Base-by-base conservation (phyloP, 2,888 invertebrate species). In the Xestia ashworthii region DNA sequence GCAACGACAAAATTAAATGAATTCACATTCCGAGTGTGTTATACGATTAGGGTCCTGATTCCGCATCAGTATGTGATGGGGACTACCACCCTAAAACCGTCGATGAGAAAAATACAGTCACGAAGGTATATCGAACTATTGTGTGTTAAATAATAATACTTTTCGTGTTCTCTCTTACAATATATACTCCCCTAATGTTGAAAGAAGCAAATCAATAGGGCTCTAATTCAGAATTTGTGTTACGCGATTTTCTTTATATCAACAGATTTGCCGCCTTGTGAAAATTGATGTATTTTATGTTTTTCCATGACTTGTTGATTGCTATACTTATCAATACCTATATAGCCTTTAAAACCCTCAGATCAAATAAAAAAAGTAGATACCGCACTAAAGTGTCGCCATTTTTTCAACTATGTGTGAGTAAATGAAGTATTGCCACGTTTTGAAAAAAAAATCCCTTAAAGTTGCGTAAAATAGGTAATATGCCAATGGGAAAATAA, bases 71-170 rank as follows among this genome's bases (percentile, higher is more conserved):
- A 4, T 64, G 16, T 55, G 38, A 25, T 25, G 22, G 38, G 76
- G 38, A 76, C 41, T 53, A 41, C 32, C n/a, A 48, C 25, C 41
- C 48, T 58, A n/a, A 44, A 50, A 22, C 22, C 25, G 22, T 50
- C 16, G 6, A 25, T 50, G 9, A 48, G 3, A 62, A 44, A 73
- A 48, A 58, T 25, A n/a, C 55, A 72, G 12, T 46, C n/a, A 12
- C n/a, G 72, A 58, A 46, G 19, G n/a, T 46, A 19, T 55, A 12
- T 16, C 22, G 44, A 71, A 46, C 16, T 32, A 53, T 16, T 41
- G 25, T 50, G 19, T 41, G 38, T 44, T 53, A 25, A 58, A 44
- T 44, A 73, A 71, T 73, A 73, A 74, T 72, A 46, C 46, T n/a
- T 74, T 38, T 73, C 19, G 38, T 41, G 38, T 22, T 25, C 41